Conservation (phyloP, 2,113 vertebrate species). For the Mola mola region DNA sequence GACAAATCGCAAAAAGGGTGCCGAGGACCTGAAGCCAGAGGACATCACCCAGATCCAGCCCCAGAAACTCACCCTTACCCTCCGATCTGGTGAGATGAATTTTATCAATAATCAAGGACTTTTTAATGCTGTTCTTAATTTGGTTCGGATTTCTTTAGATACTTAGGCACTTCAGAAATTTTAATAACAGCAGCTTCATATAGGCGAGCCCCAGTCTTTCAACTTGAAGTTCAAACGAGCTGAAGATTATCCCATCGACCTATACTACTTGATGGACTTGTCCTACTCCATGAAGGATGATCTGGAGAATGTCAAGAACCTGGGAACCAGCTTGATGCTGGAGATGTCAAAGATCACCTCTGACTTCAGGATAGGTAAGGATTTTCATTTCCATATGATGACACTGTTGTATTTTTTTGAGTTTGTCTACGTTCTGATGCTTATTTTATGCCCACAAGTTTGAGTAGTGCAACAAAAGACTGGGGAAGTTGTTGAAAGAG, state of each 20-base stretch:
- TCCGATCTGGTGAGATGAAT: conserved; percentile 87
- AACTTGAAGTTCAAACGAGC: conserved; percentile 93
- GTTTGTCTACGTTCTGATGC: no score
- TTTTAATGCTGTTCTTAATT: no score
- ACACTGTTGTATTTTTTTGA: background rate
- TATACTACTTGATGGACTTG: conserved; percentile 99
- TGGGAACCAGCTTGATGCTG: conserved; percentile 91
- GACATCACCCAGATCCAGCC: conserved; percentile 97
- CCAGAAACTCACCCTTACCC: conserved; percentile 87
- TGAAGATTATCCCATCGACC: conserved; percentile 97
- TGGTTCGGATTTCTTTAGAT: no score
- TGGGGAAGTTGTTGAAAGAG: no score
- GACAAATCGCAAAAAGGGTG: conserved; percentile 87
- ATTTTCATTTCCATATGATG: background rate
- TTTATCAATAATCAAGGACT: no score
- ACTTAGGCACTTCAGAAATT: no score
- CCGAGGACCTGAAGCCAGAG: conserved; percentile 84
- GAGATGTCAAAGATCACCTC: conserved; percentile 95
- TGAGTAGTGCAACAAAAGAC: no score
- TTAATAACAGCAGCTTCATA: conserved; percentile 3
- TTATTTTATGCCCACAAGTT: no score
- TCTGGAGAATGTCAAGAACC: conserved; percentile 96
- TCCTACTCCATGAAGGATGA: conserved; percentile 99
- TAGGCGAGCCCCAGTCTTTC: conserved; percentile 94
- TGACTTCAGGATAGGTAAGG: conserved; percentile 94